Evolutionary conservation across 1,140 invertebrate genomes (phyloP), one percentile per base, ranked within the genome.

Genomic region (Panagrolaimus sp.): DNA sequence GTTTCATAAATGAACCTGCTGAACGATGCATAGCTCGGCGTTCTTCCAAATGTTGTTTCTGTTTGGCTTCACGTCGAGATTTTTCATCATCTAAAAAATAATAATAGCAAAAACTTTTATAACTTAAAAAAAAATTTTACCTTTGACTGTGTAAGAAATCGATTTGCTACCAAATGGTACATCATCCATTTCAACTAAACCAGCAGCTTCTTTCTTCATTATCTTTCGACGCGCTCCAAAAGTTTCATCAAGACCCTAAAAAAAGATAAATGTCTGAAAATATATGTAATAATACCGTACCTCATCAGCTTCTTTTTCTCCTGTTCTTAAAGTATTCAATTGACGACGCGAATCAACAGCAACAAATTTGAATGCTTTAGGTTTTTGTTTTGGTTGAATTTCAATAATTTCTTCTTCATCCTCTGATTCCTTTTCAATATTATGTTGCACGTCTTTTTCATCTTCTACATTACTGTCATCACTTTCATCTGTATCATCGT

Each of bases 141-240:
- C 63, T 27, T 73, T 68, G n/a, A 76, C 46, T 9, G 66, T 70
- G 65, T 80, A 78, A 16, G 77, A 70, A 47, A 80, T 72, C 5
- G 71, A 71, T 25, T 76, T 78, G 16, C 78, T 75, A 31, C 77
- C 77, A 61, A 79, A 78, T 2, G 72, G 66, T 27, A 69, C 74
- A 20, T 75, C 71, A 14, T 71, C 62, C 23, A 70, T 65, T 14
- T 67, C 66, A 38, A 38, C 7, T n/a, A 57, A 25, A 8, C 46
- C 47, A 9, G 11, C 65, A 14, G 31, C 47, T 27, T 27, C 14
- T 45, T 57, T 42, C 5, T 66, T 53, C 11, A 72, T 38, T 23
- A 53, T 64, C 45, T 65, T 48, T 46, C 51, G 31, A 25, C 70
- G 63, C 14, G 42, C 63, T 27, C 46, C 53, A 46, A 61, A 27